These are phyloP conservation scores for Drosophila quinaria DNA, from an alignment of 2,888 invertebrate species.

Conservation along the genomic window DNA sequence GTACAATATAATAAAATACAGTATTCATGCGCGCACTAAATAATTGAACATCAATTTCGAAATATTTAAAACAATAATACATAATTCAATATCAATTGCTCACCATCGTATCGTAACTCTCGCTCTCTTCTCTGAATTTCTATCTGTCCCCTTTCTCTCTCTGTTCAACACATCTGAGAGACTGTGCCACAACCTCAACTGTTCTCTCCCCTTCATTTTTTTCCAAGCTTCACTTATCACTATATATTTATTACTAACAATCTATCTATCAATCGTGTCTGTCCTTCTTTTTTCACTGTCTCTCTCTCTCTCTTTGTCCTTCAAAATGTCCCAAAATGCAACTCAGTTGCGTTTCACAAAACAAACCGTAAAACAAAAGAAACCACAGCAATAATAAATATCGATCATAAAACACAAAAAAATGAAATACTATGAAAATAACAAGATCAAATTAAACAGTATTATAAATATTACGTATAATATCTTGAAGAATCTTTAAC, in stretches of 20 bases:
- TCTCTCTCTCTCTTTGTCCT: constrained; percentile 11
- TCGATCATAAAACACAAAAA: constrained; percentile 7
- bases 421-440: constrained; percentile 5
- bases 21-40: constrained; percentile 43
- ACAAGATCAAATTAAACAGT: constrained; percentile 21
- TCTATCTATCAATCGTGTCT: constrained; percentile 11
- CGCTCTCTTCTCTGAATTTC: constrained; percentile 2
- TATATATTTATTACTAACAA: constrained; percentile 5
- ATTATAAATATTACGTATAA: constrained; percentile 47
- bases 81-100: constrained; percentile 20
- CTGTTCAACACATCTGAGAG: constrained; percentile 27
- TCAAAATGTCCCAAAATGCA: constrained; percentile 13
- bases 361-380: constrained; percentile 7
- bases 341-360: constrained; percentile 25
- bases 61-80: background rate
- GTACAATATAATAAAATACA: constrained; percentile 21
- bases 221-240: constrained; percentile 6
- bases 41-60: constrained; percentile 15
- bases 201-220: background rate
- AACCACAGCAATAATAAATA: constrained; percentile 21
- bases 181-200: background rate
- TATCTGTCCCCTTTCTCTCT: constrained; percentile 2
- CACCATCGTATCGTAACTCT: constrained; percentile 19
- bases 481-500: constrained; percentile 52
- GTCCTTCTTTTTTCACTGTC: constrained; percentile 26